These are phyloP conservation scores for Distichodus sexfasciatus DNA, from an alignment of 2,797 vertebrate species.

Conservation along the genomic window DNA sequence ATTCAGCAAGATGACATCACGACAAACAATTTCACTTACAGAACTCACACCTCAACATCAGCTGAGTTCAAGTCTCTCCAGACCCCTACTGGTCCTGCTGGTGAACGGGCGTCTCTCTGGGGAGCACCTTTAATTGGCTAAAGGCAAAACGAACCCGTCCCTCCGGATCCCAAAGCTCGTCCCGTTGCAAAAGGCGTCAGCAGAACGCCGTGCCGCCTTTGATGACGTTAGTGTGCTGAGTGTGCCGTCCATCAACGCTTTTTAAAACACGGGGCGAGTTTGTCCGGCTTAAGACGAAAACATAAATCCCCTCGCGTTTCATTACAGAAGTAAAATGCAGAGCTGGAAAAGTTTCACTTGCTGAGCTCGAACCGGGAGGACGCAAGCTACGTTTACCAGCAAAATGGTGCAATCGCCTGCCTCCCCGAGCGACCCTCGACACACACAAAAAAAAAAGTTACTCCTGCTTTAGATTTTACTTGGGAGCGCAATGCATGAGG, in stretches of 20 bases:
- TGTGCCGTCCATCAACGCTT: slow-evolving; percentile 8
- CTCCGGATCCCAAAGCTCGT: slow-evolving; percentile 4
- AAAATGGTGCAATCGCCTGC: background rate
- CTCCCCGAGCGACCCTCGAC: background rate
- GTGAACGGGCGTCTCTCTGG: slow-evolving; percentile 22
- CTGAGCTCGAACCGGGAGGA: background rate
- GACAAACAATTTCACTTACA: background rate
- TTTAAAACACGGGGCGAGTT: background rate
- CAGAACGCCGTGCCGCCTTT: slow-evolving; percentile 7
- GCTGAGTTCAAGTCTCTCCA: background rate
- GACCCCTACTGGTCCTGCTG: background rate
- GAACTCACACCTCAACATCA: background rate
- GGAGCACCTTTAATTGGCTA: slow-evolving; percentile 25
- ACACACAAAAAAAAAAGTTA: no score
- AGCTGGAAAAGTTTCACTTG: slow-evolving; percentile 10
- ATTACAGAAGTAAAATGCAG: slow-evolving; percentile 4
- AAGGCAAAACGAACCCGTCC: slow-evolving; percentile 10
- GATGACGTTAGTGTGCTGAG: slow-evolving; percentile 25
- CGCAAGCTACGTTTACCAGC: background rate
- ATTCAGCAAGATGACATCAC: slow-evolving; percentile 24
- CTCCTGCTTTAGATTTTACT: no score
- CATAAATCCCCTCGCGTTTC: slow-evolving; percentile 13
- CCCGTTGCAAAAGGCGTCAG: slow-evolving; percentile 10
- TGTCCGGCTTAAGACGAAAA: background rate
- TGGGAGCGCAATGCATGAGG: no score